Conservation (phyloP, 2,113 vertebrate species). For the Phoenicopterus ruber region DNA sequence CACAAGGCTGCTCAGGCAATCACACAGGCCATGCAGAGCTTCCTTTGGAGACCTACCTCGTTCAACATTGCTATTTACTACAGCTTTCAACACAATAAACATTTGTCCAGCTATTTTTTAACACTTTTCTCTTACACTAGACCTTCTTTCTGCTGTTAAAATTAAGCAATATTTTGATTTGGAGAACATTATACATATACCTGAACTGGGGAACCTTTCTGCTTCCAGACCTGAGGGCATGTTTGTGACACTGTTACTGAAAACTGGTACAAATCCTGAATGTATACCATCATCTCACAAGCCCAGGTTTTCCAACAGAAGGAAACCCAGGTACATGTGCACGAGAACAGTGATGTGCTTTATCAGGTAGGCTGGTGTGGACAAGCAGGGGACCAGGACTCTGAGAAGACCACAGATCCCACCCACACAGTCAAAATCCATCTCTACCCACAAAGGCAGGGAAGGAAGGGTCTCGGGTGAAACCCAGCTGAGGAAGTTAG, state of each 20-base stretch:
- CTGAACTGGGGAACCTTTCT: neutral
- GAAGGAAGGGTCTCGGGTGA: neutral
- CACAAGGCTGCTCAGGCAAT: neutral
- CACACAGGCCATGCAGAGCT: neutral
- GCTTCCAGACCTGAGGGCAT: neutral
- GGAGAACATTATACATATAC: neutral
- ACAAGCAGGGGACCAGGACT: neutral
- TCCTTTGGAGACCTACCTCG: neutral
- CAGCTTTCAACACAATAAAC: neutral
- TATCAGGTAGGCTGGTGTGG: fast-evolving
- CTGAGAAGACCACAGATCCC: neutral
- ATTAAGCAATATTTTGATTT: neutral
- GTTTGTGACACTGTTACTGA: neutral
- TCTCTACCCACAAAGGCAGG: neutral
- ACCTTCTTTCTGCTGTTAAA: neutral
- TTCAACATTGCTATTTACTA: neutral
- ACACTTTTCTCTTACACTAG: neutral
- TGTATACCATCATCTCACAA: neutral
- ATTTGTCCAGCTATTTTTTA: neutral
- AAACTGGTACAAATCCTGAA: neutral
- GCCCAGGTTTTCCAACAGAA: neutral
- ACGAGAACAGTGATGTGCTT: neutral
- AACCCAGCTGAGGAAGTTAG: neutral
- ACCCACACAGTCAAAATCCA: neutral
- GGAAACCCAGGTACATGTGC: neutral